Evolutionary conservation across 2,113 vertebrate species (phyloP).

Genomic region (Hippocampus barbouri): DNA sequence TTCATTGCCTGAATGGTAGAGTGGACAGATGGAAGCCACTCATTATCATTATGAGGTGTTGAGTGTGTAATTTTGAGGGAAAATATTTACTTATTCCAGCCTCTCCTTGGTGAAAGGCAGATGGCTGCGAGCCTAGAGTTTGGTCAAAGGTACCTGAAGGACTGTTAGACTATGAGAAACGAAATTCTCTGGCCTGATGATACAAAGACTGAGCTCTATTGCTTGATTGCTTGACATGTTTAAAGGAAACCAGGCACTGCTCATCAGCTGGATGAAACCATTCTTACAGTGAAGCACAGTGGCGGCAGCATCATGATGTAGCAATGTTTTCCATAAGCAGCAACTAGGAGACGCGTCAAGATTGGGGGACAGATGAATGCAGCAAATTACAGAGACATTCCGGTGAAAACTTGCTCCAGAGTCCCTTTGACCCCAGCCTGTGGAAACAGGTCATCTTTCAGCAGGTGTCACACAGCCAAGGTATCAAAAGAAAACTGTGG

Average conservation of each 20-base stretch:
- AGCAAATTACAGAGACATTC: not conserved
- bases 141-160: not conserved
- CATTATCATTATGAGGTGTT: too few species aligned
- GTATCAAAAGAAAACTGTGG: not conserved
- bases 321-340: not conserved
- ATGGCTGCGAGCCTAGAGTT: not conserved
- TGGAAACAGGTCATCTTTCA: too few species aligned
- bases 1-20: too few species aligned
- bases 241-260: not conserved
- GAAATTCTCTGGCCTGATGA: not conserved
- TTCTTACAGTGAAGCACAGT: not conserved
- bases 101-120: not conserved
- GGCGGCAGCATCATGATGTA: not conserved
- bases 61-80: too few species aligned
- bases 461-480: not conserved
- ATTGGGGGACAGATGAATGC: not conserved
- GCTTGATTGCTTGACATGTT: too few species aligned
- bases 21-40: not conserved
- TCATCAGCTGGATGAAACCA: not conserved
- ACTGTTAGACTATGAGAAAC: not conserved
- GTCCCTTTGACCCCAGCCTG: not conserved
- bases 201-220: not conserved
- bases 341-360: not conserved
- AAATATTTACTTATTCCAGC: too few species aligned
- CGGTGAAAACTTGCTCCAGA: too few species aligned